phyloP scores from a whole-genome alignment of 2,888 invertebrate species.

The Ophion costatus region DNA sequence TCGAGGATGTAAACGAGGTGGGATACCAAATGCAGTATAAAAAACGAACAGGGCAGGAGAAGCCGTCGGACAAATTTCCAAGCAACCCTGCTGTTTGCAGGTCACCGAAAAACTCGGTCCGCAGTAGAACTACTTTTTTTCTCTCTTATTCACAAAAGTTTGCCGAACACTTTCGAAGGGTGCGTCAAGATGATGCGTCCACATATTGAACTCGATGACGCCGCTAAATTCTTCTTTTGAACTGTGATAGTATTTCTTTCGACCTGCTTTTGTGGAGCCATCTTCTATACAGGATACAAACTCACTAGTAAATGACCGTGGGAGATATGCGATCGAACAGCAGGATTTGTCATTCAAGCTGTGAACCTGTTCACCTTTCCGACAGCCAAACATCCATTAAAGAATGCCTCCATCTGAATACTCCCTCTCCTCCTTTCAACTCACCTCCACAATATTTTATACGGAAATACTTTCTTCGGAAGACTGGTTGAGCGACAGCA shows the following conservation, averaged over 20 bases:
- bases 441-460: conserved; percentile 31
- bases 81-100: conserved; percentile 30
- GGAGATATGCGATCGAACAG: conserved; percentile 30
- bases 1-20: conserved; percentile 16
- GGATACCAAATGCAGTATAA: conserved; percentile 15
- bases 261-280: conserved; percentile 22
- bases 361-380: conserved; percentile 47
- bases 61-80: conserved; percentile 25
- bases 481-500: conserved; percentile 27
- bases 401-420: too few species aligned
- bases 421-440: not conserved
- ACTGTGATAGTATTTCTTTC: conserved; percentile 24
- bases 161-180: conserved; percentile 23
- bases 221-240: conserved; percentile 42
- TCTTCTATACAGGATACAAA: not conserved
- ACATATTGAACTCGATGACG: conserved; percentile 33
- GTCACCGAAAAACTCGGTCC: conserved; percentile 35
- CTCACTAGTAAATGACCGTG: conserved; percentile 42
- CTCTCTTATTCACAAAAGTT: not conserved
- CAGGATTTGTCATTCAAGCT: conserved; percentile 32
- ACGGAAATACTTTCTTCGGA: conserved; percentile 9
- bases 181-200: not conserved
- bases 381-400: conserved; percentile 15
- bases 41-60: conserved; percentile 23
- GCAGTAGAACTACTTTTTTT: conserved; percentile 38